Conservation (phyloP, 2,113 vertebrate species). For the Marcusenius ussheri region DNA sequence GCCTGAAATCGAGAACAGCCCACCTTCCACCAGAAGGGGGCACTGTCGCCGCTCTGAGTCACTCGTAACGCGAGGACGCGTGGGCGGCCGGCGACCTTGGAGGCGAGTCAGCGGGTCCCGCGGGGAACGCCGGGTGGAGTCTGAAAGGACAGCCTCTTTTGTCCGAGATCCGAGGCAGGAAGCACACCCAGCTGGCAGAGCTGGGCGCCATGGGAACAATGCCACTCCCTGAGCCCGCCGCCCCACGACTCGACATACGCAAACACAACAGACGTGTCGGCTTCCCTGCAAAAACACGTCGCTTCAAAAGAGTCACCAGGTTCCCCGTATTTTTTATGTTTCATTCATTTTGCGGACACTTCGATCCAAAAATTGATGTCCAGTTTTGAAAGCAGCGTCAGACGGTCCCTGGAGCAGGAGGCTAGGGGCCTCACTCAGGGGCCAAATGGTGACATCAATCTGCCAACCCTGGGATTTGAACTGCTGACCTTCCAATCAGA, state of each 20-base stretch:
- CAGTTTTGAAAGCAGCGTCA: background rate
- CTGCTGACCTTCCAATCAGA: background rate
- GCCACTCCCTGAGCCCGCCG: background rate
- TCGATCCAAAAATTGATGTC: background rate
- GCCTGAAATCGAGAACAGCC: constrained; percentile 20
- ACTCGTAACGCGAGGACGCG: constrained; percentile 27
- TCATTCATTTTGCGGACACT: background rate
- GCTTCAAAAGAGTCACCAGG: background rate
- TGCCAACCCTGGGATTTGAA: background rate
- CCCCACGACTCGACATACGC: background rate
- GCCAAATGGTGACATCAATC: background rate
- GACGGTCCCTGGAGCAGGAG: background rate
- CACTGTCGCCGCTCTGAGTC: constrained; percentile 26
- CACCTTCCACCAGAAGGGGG: constrained; percentile 35
- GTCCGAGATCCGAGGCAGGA: constrained; percentile 25
- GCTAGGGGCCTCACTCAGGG: background rate
- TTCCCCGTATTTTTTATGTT: background rate
- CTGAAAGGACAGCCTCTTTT: background rate
- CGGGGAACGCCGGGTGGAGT: background rate
- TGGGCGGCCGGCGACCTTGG: background rate
- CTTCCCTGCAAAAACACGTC: background rate
- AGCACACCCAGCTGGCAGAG: constrained; percentile 2
- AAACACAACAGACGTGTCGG: background rate
- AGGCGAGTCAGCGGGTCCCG: constrained; percentile 3
- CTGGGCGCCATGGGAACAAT: constrained; percentile 18